Evolutionary conservation across 1,140 invertebrate species (phyloP).

Genomic region (Drosophila orosa): DNA sequence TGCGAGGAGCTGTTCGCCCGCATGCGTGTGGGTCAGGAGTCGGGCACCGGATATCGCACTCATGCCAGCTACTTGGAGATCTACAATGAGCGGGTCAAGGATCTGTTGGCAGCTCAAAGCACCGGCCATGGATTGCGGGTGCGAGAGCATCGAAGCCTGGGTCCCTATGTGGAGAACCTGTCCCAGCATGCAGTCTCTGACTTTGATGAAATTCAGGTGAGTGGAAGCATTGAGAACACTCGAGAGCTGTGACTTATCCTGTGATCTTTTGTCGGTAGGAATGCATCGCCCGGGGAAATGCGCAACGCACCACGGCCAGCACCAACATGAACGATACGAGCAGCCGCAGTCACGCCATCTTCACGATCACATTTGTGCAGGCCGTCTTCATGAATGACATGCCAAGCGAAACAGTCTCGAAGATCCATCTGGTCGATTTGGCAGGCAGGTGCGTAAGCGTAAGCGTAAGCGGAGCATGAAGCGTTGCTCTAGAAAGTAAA

Average conservation of each 20-base stretch:
- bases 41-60: slow-evolving; percentile 92
- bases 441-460: slow-evolving; percentile 89
- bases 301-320: slow-evolving; percentile 91
- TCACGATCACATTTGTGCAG: slow-evolving; percentile 95
- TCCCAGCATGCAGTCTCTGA: slow-evolving; percentile 94
- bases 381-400: slow-evolving; percentile 92
- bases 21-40: slow-evolving; percentile 91
- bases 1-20: slow-evolving; percentile 91
- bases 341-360: slow-evolving; percentile 98
- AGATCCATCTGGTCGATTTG: slow-evolving; percentile 94
- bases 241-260: not conserved
- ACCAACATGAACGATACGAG: slow-evolving; percentile 95
- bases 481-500: slow-evolving; percentile 48
- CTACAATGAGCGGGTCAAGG: slow-evolving; percentile 96
- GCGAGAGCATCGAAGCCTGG: slow-evolving; percentile 95
- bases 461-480: slow-evolving; percentile 60
- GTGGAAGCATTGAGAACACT: not conserved
- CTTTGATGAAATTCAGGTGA: slow-evolving; percentile 92
- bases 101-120: slow-evolving; percentile 90
- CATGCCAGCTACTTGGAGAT: slow-evolving; percentile 96
- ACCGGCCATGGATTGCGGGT: slow-evolving; percentile 91
- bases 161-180: slow-evolving; percentile 97
- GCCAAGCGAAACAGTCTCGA: slow-evolving; percentile 94
- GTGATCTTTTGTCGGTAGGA: slow-evolving; percentile 85
- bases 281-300: slow-evolving; percentile 91